These are phyloP conservation scores for Actenoides hombroni DNA, from an alignment of 2,113 vertebrate species.

Conservation along the genomic window DNA sequence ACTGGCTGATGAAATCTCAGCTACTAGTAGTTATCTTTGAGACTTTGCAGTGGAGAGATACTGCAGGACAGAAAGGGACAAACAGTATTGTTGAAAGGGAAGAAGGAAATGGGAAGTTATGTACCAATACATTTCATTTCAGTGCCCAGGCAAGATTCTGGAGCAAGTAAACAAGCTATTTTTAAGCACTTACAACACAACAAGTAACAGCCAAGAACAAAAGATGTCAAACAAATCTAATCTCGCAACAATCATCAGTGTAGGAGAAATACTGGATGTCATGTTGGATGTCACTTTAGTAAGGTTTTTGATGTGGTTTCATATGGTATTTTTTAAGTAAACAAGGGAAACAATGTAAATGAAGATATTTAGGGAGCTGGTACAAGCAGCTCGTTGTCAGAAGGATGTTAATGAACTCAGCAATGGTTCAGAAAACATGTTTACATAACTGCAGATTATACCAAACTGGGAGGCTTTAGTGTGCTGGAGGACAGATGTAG, in stretches of 20 bases:
- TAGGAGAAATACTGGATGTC: neutral
- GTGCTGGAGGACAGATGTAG: neutral
- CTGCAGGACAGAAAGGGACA: neutral
- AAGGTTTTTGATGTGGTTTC: neutral
- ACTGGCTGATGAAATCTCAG: neutral
- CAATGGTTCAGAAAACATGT: neutral
- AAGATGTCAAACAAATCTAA: neutral
- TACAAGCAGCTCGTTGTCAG: neutral
- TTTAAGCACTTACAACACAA: neutral
- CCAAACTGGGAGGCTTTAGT: neutral
- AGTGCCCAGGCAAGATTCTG: neutral
- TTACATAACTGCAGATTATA: neutral
- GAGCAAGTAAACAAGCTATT: neutral
- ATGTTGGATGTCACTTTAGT: neutral
- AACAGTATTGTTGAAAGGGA: neutral
- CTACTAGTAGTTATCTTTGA: neutral
- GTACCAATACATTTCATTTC: neutral
- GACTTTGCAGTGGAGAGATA: neutral
- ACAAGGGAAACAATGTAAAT: neutral
- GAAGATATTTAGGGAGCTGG: neutral
- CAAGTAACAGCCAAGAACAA: neutral
- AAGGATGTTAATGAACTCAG: neutral
- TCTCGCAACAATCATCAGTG: neutral
- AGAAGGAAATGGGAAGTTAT: neutral
- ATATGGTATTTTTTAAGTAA: neutral